phyloP scores from a whole-genome alignment of 2,113 vertebrate genomes.

The Rousettus leschenaultii region DNA sequence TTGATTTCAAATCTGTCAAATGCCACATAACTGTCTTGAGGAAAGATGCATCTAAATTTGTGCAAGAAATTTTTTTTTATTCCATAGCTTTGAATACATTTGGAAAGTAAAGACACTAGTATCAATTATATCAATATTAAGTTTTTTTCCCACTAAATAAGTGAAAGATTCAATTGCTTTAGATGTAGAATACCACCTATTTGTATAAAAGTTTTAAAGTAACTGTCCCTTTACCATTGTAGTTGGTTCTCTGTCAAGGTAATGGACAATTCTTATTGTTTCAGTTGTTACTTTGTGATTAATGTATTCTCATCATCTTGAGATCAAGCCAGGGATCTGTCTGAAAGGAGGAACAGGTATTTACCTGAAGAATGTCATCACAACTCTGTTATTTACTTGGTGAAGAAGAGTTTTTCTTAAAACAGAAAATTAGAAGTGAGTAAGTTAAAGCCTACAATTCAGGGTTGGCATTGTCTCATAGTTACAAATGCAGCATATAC shows the following conservation, averaged over 20 bases:
- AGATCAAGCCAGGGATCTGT: neutral
- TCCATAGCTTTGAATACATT: neutral
- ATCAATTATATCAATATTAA: neutral
- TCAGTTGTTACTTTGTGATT: neutral
- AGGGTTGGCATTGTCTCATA: neutral
- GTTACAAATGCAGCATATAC: neutral
- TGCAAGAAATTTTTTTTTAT: conserved; percentile 18
- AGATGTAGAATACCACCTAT: neutral
- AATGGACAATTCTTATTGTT: neutral
- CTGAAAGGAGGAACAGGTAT: neutral
- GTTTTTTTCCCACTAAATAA: neutral
- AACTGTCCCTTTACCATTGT: neutral
- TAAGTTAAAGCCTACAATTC: neutral
- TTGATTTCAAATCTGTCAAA: conserved; percentile 10
- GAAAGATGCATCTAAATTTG: neutral
- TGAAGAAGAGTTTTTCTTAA: neutral
- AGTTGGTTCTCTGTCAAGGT: neutral
- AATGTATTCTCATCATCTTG: neutral
- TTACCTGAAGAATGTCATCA: neutral
- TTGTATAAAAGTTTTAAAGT: neutral
- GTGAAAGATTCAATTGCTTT: neutral
- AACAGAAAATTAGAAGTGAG: neutral
- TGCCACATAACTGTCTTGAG: neutral
- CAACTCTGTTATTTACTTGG: neutral
- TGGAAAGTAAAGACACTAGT: neutral